A percentile compares a stretch with the other conserved stretches of the same genome.
These are phyloP conservation scores for Sphinx pinastri DNA, from an alignment of 2,888 invertebrate genomes.

Conservation along the genomic window DNA sequence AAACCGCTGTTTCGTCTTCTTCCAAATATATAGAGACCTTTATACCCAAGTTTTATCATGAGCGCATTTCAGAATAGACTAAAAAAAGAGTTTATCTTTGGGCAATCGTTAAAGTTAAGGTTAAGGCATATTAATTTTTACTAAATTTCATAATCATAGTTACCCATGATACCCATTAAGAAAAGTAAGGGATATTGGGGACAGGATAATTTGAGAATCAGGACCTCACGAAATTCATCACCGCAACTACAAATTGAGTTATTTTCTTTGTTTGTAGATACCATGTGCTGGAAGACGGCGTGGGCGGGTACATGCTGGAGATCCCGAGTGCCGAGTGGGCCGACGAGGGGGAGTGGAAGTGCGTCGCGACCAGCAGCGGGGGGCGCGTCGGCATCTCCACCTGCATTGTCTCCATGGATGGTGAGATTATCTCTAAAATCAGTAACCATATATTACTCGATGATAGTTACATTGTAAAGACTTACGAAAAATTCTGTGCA, in stretches of 20 bases:
- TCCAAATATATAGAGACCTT: background rate
- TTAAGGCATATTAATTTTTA: no score
- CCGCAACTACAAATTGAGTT: no score
- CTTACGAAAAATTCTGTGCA: conserved; percentile 51
- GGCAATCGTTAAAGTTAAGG: no score
- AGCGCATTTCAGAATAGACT: no score
- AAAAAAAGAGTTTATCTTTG: no score
- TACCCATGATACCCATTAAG: no score
- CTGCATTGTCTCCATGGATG: conserved; percentile 90
- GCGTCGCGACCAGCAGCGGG: conserved; percentile 90
- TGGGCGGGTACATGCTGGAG: conserved; percentile 91
- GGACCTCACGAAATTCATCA: no score
- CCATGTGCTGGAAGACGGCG: conserved; percentile 90
- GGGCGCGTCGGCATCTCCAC: conserved; percentile 90
- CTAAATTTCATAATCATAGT: no score
- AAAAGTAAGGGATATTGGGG: no score
- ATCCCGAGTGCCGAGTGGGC: conserved; percentile 89
- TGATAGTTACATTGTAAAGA: no score
- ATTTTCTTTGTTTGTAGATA: conserved; percentile 70
- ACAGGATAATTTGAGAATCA: no score
- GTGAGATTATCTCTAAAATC: conserved; percentile 74
- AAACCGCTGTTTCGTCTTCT: background rate
- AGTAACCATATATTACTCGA: background rate
- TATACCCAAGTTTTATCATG: no score
- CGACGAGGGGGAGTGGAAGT: conserved; percentile 96